Evolutionary conservation across 2,888 invertebrate genomes (phyloP), one percentile per base, ranked within the genome.

Genomic region (Caenorhabditis sp.): DNA sequence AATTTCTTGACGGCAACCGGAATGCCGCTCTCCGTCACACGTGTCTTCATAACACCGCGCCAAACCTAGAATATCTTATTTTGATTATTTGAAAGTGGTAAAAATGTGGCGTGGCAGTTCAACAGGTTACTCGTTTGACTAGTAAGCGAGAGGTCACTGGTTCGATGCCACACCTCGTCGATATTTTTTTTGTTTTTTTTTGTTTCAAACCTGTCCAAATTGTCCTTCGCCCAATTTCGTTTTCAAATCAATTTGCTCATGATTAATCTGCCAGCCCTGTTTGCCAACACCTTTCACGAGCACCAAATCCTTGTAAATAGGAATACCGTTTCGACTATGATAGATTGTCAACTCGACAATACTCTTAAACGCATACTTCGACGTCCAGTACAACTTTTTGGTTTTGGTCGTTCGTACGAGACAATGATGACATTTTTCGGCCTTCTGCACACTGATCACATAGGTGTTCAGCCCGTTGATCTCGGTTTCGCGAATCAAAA

Each of bases 1-100:
- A 81, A 66, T 26, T 75, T 79, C 66, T 81, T 81, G 43, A 81
- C 71, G 19, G 81, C 81, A 21, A 78, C 79, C 6, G 36, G 43
- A 27, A 0, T 31, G 3, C 19, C 50, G 50, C 50, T 19, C 19
- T 19, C 17, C 50, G 19, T n/a, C 17, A 50, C 19, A 19, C 17
- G n/a, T 43, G 69, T 69, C 68, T 73, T 73, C 27, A 78, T 63
- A 19, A 50, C 55, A 23, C 76, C 78, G 10, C 61, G 31, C 4
- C 10, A 31, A 4, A 31, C 31, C 10, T 31, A 4, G n/a, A n/a
- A n/a, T n/a, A n/a, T n/a, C n/a, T n/a, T n/a, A n/a, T n/a, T n/a
- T n/a, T n/a, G n/a, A n/a, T n/a, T n/a, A n/a, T n/a, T n/a, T n/a
- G n/a, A n/a, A n/a, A n/a, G n/a, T n/a, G n/a, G n/a, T n/a, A n/a